Conservation (phyloP, 2,888 invertebrate species). For the Drosophila diplacantha region DNA sequence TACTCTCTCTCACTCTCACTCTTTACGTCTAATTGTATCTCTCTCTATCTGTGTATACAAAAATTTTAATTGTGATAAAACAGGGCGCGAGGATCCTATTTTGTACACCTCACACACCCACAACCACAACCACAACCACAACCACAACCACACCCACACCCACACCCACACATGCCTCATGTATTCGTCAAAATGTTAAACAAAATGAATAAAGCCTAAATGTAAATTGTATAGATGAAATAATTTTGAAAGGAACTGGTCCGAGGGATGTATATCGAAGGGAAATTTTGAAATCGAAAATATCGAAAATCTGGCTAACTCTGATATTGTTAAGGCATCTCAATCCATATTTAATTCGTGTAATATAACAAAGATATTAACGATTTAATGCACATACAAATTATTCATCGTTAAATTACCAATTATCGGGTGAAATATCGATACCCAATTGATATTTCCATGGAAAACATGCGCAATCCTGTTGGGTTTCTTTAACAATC, state of each 20-base stretch:
- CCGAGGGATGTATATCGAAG: background rate
- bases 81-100: slow-evolving; percentile 22
- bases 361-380: background rate
- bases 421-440: background rate
- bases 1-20: background rate
- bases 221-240: slow-evolving; percentile 14
- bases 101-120: slow-evolving; percentile 16
- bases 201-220: slow-evolving; percentile 21
- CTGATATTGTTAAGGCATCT: too few species aligned
- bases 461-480: background rate
- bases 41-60: slow-evolving; percentile 26
- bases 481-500: slow-evolving; percentile 19
- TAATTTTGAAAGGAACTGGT: background rate
- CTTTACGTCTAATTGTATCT: background rate
- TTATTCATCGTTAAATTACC: background rate
- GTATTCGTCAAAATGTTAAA: slow-evolving; percentile 20
- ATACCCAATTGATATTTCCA: background rate
- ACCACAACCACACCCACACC: background rate
- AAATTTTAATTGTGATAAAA: slow-evolving; percentile 31
- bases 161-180: background rate
- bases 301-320: too few species aligned
- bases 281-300: background rate
- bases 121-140: slow-evolving; percentile 1
- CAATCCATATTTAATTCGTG: background rate
- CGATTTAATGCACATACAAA: background rate